Evolutionary conservation across 2,113 vertebrate genomes (phyloP), one percentile per base, ranked within the genome.

Genomic region (Otolemur garnettii): DNA sequence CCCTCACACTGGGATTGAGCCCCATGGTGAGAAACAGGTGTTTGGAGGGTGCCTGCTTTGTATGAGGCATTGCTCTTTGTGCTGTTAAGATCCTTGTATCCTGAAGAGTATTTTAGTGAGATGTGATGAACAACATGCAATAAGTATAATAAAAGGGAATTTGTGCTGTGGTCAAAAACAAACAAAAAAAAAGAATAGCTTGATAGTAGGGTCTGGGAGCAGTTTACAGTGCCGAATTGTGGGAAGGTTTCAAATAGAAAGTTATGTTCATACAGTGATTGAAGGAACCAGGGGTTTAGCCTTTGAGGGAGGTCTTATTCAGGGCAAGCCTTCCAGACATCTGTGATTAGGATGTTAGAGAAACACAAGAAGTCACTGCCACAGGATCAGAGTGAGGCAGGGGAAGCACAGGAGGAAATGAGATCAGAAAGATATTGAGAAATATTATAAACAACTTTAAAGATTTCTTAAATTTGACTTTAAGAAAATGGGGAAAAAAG

Each of bases 311-410:
- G 64, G 45, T 87, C 8, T 59, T 50, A 6, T 64, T 21, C 1
- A 13, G 60, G 17, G 5, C 1, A 1, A 87, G 28, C 1, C 72
- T 91, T 96, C 57, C 38, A 74, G 71, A 53, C 5, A 59, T 26
- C 81, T 18, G 7, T 60, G 4, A 12, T 0, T 1, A 2, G 24
- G 33, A 0, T 15, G 0, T 71, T 53, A 60, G 10, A 26, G 30
- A 6, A 74, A 15, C 24, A 10, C 28, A 2, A 71, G 57, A 26
- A 18, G 26, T 35, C 42, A 62, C 3, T 6, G 1, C 50, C 50
- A 28, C 30, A 10, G n/a, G 18, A 24, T 11, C 18, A 50, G 14
- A 50, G 12, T 13, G 18, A 60, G 15, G 64, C 21, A 93, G 30
- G 17, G 53, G 12, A 66, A 30, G 69, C 6, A n/a, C 8, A 83